phyloP scores from a whole-genome alignment of 2,113 vertebrate species.

The Hystrix cristata region DNA sequence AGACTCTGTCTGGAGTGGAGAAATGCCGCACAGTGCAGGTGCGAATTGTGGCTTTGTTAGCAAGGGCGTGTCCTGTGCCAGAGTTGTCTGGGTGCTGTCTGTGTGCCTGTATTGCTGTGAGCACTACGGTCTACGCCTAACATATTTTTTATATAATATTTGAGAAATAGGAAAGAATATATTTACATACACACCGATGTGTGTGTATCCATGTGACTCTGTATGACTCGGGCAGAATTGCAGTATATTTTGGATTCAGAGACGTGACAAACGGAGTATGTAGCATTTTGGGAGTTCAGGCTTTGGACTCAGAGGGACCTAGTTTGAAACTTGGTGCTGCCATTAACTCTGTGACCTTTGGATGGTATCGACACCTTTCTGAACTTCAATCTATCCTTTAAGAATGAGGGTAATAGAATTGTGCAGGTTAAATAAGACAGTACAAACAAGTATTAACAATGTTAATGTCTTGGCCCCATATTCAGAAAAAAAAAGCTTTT shows the following conservation, averaged over 20 bases:
- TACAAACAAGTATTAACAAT: background rate
- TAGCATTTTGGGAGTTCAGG: background rate
- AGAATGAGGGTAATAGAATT: background rate
- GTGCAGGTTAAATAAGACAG: background rate
- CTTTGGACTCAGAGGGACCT: background rate
- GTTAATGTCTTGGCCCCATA: background rate
- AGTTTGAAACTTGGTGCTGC: background rate
- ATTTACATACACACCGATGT: fast-evolving
- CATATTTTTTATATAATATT: background rate
- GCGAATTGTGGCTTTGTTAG: background rate
- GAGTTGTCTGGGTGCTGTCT: background rate
- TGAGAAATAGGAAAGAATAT: background rate
- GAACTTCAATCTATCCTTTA: background rate
- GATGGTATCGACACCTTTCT: background rate
- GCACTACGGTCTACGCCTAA: background rate
- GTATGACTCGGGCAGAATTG: too few species aligned
- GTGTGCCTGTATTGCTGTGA: background rate
- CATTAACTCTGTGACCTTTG: background rate
- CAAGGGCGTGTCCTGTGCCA: background rate
- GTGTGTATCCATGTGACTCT: fast-evolving
- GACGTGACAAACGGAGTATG: fast-evolving
- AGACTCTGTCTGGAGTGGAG: background rate
- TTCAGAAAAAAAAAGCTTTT: background rate
- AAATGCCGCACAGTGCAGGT: fast-evolving
- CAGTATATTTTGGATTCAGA: background rate